Percentiles rank a stretch among this genome's conserved stretches.
Evolutionary conservation across 2,797 vertebrate genomes (phyloP).

Genomic region (Notolepis coatsorum): DNA sequence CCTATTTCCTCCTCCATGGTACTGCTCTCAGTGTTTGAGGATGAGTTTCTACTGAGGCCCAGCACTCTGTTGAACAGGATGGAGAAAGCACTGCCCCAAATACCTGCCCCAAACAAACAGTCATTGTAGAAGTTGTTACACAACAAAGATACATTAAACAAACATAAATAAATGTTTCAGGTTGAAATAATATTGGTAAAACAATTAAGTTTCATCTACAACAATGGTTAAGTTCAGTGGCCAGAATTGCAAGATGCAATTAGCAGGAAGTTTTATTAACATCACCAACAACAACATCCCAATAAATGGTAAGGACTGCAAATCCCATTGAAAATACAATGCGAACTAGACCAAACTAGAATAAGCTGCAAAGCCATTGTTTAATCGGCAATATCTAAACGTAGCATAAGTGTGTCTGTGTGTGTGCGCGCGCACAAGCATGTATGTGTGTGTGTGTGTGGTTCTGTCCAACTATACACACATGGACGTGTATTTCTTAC

Average conservation of each 20-base stretch:
- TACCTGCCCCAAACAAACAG: conserved; percentile 76
- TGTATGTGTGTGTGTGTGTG: background rate
- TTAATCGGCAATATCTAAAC: too few species aligned
- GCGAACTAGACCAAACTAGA: too few species aligned
- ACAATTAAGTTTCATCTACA: too few species aligned
- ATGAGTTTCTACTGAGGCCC: conserved; percentile 91
- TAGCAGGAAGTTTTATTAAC: too few species aligned
- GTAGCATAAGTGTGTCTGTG: background rate
- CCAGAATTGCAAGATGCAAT: too few species aligned
- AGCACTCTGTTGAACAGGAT: conserved; percentile 98
- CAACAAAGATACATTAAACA: conserved; percentile 16
- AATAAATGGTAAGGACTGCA: too few species aligned
- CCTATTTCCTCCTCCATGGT: conserved; percentile 99
- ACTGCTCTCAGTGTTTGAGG: conserved; percentile 82
- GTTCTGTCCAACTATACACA: background rate
- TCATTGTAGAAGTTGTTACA: background rate
- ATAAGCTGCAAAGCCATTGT: too few species aligned
- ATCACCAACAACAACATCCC: too few species aligned
- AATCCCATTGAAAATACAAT: too few species aligned
- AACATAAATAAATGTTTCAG: too few species aligned
- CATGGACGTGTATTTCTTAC: conserved; percentile 71
- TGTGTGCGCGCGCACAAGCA: background rate
- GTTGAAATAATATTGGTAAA: too few species aligned
- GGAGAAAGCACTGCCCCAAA: conserved; percentile 99
- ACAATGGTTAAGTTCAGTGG: too few species aligned